These are phyloP conservation scores for Drosophila sordidula DNA, from an alignment of 2,888 invertebrate genomes.

Conservation along the genomic window DNA sequence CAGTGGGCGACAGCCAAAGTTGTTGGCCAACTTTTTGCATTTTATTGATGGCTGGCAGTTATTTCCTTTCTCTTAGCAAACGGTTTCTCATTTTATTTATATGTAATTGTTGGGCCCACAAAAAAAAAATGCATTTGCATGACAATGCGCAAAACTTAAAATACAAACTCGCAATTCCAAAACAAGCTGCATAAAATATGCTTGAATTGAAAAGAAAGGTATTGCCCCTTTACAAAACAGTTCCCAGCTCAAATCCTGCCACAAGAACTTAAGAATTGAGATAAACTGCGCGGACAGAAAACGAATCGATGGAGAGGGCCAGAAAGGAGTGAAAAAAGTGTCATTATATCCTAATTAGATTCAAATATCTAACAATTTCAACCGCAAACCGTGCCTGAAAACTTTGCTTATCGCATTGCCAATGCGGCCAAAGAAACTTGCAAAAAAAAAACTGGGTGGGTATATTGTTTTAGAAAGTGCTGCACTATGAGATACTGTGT, in stretches of 20 bases:
- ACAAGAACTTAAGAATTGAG: slow-evolving; percentile 10
- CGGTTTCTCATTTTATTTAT: slow-evolving; percentile 17
- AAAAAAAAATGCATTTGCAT: slow-evolving; percentile 35
- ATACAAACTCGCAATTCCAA: slow-evolving; percentile 2
- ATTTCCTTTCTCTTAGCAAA: slow-evolving; percentile 18
- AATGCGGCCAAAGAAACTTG: slow-evolving; percentile 34
- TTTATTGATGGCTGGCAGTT: slow-evolving; percentile 54
- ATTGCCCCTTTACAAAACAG: background rate
- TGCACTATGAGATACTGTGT: background rate
- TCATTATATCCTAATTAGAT: slow-evolving; percentile 79
- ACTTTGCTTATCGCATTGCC: slow-evolving; percentile 67
- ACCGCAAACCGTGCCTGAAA: slow-evolving; percentile 59
- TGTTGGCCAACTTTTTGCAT: slow-evolving; percentile 64
- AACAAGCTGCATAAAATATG: slow-evolving; percentile 4
- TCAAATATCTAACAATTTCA: slow-evolving; percentile 71
- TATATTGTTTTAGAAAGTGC: background rate
- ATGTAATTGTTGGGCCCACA: slow-evolving; percentile 41
- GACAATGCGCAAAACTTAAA: slow-evolving; percentile 23
- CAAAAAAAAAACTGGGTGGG: background rate
- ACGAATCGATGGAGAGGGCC: background rate
- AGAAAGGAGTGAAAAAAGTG: slow-evolving; percentile 40
- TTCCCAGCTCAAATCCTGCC: background rate
- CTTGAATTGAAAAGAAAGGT: slow-evolving; percentile 5
- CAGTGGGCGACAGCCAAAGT: slow-evolving; percentile 17
- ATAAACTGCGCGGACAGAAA: slow-evolving; percentile 17